Percentiles rank a stretch among this genome's conserved stretches.
Evolutionary conservation across 2,888 invertebrate genomes (phyloP).

Genomic region (Galerucella nymphaeae): DNA sequence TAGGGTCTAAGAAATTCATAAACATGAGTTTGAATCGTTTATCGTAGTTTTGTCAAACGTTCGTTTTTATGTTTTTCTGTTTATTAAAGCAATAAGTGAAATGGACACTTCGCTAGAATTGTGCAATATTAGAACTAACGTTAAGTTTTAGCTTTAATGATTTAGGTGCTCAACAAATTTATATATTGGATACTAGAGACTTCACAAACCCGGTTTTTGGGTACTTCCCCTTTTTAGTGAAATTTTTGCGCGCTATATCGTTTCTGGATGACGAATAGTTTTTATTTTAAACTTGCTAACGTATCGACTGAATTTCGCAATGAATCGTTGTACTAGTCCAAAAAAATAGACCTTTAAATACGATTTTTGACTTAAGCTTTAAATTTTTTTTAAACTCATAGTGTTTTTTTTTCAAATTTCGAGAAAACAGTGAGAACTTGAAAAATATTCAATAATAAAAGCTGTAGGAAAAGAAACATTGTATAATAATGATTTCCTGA

Average conservation of each 20-base stretch:
- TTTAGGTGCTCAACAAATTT: conserved; percentile 66
- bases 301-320: conserved; percentile 13
- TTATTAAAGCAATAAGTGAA: conserved; percentile 55
- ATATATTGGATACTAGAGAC: conserved; percentile 48
- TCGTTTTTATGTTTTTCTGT: not conserved
- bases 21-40: too few species aligned
- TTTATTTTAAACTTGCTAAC: not conserved
- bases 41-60: not conserved
- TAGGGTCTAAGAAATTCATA: too few species aligned
- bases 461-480: too few species aligned
- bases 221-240: conserved; percentile 40
- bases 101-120: conserved; percentile 64
- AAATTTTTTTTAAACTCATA: too few species aligned
- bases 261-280: conserved; percentile 16
- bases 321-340: not conserved
- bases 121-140: conserved; percentile 66
- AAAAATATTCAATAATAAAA: too few species aligned
- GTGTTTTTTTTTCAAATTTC: too few species aligned
- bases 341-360: too few species aligned
- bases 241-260: conserved; percentile 25
- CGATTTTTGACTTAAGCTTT: too few species aligned
- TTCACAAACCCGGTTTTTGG: conserved; percentile 56
- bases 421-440: too few species aligned
- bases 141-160: conserved; percentile 65
- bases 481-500: too few species aligned